These are phyloP conservation scores for Merodon equestris DNA, from an alignment of 2,888 invertebrate genomes.

Conservation along the genomic window DNA sequence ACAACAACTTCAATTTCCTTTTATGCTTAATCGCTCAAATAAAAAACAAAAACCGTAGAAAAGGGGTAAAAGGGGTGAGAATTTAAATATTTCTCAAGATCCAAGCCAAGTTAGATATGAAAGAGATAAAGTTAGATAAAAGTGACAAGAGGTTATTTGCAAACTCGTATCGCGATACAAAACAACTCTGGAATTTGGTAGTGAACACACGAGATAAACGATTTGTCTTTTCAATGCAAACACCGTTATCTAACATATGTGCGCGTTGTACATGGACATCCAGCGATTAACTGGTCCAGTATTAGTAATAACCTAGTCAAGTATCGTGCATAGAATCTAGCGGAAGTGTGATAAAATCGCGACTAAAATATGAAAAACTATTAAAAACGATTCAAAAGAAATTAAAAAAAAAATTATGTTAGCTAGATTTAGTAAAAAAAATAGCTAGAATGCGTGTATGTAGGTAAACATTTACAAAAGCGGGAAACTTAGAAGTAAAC, in stretches of 20 bases:
- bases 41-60: background rate
- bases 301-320: slow-evolving; percentile 53
- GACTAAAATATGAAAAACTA: background rate
- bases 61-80: no score
- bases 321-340: slow-evolving; percentile 35
- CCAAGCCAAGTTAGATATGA: slow-evolving; percentile 14
- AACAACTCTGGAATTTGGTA: slow-evolving; percentile 38
- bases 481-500: no score
- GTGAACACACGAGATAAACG: slow-evolving; percentile 46
- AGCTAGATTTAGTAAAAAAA: slow-evolving; percentile 7
- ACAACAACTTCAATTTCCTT: background rate
- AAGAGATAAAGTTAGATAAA: slow-evolving; percentile 32
- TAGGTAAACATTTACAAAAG: background rate
- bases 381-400: no score
- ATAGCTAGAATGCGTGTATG: slow-evolving; percentile 1
- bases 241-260: slow-evolving; percentile 49
- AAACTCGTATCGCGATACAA: slow-evolving; percentile 53
- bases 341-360: slow-evolving; percentile 35
- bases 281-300: slow-evolving; percentile 43
- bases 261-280: slow-evolving; percentile 58
- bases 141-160: slow-evolving; percentile 57
- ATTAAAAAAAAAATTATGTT: slow-evolving; percentile 2
- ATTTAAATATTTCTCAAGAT: slow-evolving; percentile 34
- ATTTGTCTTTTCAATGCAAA: slow-evolving; percentile 44
- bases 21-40: background rate